Conservation (phyloP, 1,140 invertebrate species). For the Oscheius sp. region DNA sequence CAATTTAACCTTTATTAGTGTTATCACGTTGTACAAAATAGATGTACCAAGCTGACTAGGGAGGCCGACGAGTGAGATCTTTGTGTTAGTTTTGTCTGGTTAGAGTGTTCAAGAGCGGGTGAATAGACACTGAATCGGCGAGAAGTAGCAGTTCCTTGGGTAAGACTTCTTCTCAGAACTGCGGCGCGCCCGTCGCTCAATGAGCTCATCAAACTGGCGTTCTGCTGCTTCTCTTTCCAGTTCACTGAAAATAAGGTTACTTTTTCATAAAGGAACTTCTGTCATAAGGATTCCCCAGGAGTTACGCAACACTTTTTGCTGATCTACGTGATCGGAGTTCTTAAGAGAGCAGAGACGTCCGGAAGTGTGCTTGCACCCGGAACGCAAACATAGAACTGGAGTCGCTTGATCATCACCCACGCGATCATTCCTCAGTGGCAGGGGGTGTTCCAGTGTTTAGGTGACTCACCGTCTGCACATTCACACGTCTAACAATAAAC, state of each 20-base stretch:
- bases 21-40: background rate
- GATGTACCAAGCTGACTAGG: slow-evolving; percentile 4
- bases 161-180: slow-evolving; percentile 45
- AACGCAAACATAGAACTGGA: background rate
- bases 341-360: background rate
- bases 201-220: slow-evolving; percentile 16
- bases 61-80: background rate
- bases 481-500: no score
- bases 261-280: background rate
- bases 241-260: slow-evolving; percentile 22
- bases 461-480: no score
- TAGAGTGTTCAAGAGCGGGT: slow-evolving; percentile 15
- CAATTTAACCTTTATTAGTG: slow-evolving; percentile 8
- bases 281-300: background rate
- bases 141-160: slow-evolving; percentile 44
- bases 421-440: no score
- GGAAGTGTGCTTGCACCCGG: background rate
- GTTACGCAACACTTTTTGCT: no score
- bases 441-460: no score
- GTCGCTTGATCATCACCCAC: no score
- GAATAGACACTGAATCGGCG: slow-evolving; percentile 46
- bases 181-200: slow-evolving; percentile 30
- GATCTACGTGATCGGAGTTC: no score
- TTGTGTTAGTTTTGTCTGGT: background rate
- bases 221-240: slow-evolving; percentile 30